phyloP scores from a whole-genome alignment of 2,113 vertebrate genomes.

The Paramormyrops kingsleyae region DNA sequence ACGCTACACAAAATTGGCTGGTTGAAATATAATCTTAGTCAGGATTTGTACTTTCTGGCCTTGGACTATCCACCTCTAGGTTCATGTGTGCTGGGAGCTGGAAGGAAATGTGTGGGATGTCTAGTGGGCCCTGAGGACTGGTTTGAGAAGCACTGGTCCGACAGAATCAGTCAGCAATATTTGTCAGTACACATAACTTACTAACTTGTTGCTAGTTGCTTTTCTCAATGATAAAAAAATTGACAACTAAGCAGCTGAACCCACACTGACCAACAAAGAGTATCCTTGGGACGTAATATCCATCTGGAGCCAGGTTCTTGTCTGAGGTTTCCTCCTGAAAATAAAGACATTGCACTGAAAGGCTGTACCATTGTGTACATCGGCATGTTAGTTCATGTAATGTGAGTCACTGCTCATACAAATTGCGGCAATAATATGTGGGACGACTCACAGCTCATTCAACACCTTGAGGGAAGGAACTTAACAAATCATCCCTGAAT shows the following conservation, averaged over 20 bases:
- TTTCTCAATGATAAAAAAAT: not conserved
- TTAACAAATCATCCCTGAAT: not conserved
- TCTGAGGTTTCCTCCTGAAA: slow-evolving; percentile 74
- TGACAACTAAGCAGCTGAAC: not conserved
- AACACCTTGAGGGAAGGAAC: not conserved
- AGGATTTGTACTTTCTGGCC: no score
- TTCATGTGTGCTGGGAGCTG: not conserved
- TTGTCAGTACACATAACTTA: not conserved
- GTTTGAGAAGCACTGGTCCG: not conserved
- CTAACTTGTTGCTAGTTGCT: not conserved
- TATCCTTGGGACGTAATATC: slow-evolving; percentile 79
- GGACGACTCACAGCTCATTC: not conserved
- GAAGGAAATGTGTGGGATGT: not conserved
- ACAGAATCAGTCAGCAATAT: not conserved
- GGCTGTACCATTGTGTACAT: not conserved
- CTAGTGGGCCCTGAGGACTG: not conserved
- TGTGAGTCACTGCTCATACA: not conserved
- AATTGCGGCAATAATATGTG: not conserved
- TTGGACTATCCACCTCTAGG: no score
- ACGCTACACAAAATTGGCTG: no score
- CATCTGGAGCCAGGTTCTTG: slow-evolving; percentile 75
- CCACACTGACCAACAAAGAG: slow-evolving; percentile 76
- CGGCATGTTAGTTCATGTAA: not conserved
- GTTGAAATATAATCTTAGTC: no score
- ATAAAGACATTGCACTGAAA: slow-evolving; percentile 15